Conservation (phyloP, 2,113 vertebrate genomes). For the Myrmophylax atrothorax region DNA sequence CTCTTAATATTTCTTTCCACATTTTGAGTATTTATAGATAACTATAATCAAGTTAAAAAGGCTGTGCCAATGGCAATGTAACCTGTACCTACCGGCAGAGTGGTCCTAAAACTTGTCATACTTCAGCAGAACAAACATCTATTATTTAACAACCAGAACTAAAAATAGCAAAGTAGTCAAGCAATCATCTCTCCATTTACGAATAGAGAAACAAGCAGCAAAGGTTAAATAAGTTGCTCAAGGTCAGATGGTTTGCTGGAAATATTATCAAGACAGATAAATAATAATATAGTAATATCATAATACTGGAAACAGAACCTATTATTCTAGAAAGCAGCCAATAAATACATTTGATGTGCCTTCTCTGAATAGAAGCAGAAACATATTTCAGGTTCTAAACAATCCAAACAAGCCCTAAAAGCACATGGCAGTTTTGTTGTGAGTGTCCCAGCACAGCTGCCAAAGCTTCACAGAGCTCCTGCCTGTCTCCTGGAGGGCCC, state of each 20-base stretch:
- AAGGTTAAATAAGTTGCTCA: constrained; percentile 17
- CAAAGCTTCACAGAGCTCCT: background rate
- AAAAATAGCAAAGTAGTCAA: constrained; percentile 40
- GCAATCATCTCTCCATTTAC: background rate
- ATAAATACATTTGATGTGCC: background rate
- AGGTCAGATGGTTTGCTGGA: background rate
- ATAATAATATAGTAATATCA: background rate
- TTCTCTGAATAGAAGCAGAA: background rate
- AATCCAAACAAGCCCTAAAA: constrained; percentile 2
- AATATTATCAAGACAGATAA: background rate
- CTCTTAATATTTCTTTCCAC: background rate
- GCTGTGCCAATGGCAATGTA: background rate
- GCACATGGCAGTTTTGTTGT: background rate
- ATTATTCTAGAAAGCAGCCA: background rate
- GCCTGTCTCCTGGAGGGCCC: background rate
- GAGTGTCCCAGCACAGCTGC: background rate
- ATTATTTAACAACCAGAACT: constrained; percentile 42
- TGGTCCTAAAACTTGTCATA: background rate
- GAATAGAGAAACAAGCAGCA: background rate
- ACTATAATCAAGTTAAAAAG: background rate
- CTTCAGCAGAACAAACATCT: constrained; percentile 39
- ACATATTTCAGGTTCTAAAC: background rate
- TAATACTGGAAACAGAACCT: background rate
- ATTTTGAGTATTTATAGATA: background rate
- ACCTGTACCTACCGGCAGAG: background rate